phyloP scores from a whole-genome alignment of 2,888 invertebrate species.

The Orthonychiurus folsomi region DNA sequence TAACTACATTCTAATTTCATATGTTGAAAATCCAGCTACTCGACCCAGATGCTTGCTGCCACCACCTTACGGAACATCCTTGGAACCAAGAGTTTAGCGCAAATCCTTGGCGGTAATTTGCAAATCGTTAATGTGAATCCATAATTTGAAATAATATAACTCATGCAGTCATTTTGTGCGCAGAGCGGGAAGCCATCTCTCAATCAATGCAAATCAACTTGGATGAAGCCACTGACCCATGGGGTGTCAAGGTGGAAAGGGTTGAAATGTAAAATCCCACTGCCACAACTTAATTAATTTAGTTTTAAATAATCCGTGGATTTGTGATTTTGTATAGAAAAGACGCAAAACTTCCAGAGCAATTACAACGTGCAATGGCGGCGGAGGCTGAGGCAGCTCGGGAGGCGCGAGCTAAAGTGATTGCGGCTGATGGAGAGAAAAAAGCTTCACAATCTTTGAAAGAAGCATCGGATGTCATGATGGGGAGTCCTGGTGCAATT shows the following conservation, averaged over 20 bases:
- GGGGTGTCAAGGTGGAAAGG: conserved; percentile 87
- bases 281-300: too few species aligned
- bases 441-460: conserved; percentile 86
- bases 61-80: conserved; percentile 90
- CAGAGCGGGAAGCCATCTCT: conserved; percentile 84
- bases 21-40: conserved; percentile 55
- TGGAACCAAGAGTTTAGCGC: conserved; percentile 90
- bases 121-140: conserved; percentile 57
- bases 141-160: too few species aligned
- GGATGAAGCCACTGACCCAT: conserved; percentile 79
- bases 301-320: too few species aligned
- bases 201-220: conserved; percentile 77
- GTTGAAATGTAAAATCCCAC: conserved; percentile 94
- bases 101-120: conserved; percentile 91
- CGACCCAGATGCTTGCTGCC: conserved; percentile 69
- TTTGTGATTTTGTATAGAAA: conserved; percentile 54
- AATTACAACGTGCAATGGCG: conserved; percentile 89
- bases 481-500: conserved; percentile 61
- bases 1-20: too few species aligned
- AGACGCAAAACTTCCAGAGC: conserved; percentile 83
- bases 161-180: too few species aligned
- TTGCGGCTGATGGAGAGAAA: conserved; percentile 72
- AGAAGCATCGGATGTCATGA: conserved; percentile 92
- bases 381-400: conserved; percentile 90
- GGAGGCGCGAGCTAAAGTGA: conserved; percentile 77